Percentiles rank a stretch among this genome's conserved stretches.
Conservation (phyloP, 2,113 vertebrate species). For the Chrysochloris asiatica region DNA sequence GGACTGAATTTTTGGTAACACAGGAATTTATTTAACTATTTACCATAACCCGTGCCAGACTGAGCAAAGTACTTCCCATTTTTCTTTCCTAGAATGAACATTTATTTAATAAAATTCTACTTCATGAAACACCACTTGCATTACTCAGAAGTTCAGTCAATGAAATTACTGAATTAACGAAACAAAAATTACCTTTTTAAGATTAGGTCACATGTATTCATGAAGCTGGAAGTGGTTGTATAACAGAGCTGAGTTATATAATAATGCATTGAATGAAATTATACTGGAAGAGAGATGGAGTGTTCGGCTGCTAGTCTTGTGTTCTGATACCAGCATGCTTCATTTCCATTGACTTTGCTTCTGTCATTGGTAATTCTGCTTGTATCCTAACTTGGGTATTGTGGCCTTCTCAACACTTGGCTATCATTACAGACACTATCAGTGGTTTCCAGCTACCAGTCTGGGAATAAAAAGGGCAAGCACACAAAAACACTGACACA, state of each 20-base stretch:
- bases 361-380: not conserved
- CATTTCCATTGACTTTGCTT: not conserved
- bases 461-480: not conserved
- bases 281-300: constrained; percentile 21
- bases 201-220: constrained; percentile 64
- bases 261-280: constrained; percentile 28
- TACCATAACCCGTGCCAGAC: constrained; percentile 29
- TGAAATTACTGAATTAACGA: constrained; percentile 75
- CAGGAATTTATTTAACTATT: constrained; percentile 50
- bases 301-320: constrained; percentile 1
- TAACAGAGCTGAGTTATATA: constrained; percentile 60
- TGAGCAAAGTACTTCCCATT: constrained; percentile 42
- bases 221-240: constrained; percentile 58
- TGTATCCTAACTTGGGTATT: not conserved
- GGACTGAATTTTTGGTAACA: constrained; percentile 27
- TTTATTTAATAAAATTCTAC: constrained; percentile 70
- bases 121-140: constrained; percentile 65
- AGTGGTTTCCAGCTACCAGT: not conserved
- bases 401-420: not conserved
- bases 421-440: not conserved
- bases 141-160: constrained; percentile 74
- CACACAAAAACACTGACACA: not conserved
- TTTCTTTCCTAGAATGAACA: constrained; percentile 65
- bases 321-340: not conserved
- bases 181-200: constrained; percentile 68